Conservation (phyloP, 2,797 vertebrate genomes). For the Channallabes apus region DNA sequence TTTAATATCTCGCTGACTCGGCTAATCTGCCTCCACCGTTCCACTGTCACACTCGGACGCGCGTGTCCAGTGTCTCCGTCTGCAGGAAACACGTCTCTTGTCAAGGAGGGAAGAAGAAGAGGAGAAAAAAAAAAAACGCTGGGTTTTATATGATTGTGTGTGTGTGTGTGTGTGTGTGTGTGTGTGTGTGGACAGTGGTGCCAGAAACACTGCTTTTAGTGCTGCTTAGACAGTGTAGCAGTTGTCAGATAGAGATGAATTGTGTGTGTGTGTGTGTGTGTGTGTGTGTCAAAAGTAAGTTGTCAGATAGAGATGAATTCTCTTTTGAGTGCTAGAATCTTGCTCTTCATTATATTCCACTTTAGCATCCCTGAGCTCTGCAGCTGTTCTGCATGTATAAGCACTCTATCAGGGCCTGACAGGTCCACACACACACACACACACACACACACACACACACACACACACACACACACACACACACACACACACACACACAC, state of each 20-base stretch:
- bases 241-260: too few species aligned
- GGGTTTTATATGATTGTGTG: background rate
- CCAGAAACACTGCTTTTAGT: too few species aligned
- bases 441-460: background rate
- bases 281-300: constrained; percentile 4
- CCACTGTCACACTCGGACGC: background rate
- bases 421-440: background rate
- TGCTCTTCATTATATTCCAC: constrained; percentile 88
- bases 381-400: constrained; percentile 94
- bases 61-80: background rate
- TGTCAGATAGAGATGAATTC: constrained; percentile 86
- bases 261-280: background rate
- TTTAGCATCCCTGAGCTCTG: constrained; percentile 89
- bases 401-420: constrained; percentile 91
- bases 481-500: constrained; percentile 10
- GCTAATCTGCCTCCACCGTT: background rate
- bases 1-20: constrained; percentile 20
- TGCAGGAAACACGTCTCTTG: background rate
- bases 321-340: constrained; percentile 82
- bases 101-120: background rate
- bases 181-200: too few species aligned
- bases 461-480: constrained; percentile 22
- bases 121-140: background rate
- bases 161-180: too few species aligned
- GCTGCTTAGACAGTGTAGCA: too few species aligned